Evolutionary conservation across 37 sponge, comb jelly and placozoan genomes (phyloP).

Genomic region (Diacarnus erythraeanus): DNA sequence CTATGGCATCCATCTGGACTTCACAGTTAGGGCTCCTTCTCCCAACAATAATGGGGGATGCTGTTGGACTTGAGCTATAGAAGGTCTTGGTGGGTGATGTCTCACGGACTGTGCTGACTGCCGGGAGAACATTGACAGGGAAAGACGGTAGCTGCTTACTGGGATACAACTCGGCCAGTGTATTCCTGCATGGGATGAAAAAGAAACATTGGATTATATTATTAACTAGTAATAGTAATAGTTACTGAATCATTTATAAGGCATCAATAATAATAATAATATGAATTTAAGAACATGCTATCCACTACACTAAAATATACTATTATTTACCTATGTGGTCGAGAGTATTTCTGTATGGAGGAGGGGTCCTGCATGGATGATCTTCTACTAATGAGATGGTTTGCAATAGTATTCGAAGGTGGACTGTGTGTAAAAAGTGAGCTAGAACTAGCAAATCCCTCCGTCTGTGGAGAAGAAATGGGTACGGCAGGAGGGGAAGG

Average conservation of each 20-base stretch:
- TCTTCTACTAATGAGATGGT: not conserved
- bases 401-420: not conserved
- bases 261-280: not conserved
- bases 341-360: not conserved
- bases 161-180: constrained; percentile 17
- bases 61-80: constrained; percentile 15
- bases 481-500: constrained; percentile 31
- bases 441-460: not conserved
- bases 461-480: constrained; percentile 12
- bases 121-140: constrained; percentile 32
- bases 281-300: not conserved
- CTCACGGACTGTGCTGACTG: not conserved
- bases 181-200: constrained; percentile 2
- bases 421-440: constrained; percentile 1
- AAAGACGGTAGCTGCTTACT: constrained; percentile 36
- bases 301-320: not conserved
- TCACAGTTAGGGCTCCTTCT: constrained; percentile 43
- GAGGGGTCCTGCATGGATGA: constrained; percentile 15
- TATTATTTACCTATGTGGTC: constrained; percentile 14
- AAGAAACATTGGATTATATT: not conserved
- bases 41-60: not conserved
- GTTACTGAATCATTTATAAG: not conserved
- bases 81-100: constrained; percentile 32
- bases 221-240: not conserved
- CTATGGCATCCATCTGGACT: constrained; percentile 46